phyloP scores from a whole-genome alignment of 1,140 invertebrate genomes.

The Drosophila subpulchrella region DNA sequence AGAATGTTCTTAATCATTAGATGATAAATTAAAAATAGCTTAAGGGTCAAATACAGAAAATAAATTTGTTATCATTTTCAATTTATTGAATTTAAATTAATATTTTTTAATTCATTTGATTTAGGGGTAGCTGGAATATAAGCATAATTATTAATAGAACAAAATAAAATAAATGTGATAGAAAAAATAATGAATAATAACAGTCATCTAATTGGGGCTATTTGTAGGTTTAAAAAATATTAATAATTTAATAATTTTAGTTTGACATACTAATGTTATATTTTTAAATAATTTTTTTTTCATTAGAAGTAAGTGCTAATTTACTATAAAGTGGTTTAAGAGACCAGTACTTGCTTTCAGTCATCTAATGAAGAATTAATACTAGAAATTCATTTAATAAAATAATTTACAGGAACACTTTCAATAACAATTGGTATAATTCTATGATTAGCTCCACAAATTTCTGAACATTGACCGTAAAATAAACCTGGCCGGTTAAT shows the following conservation, averaged over 20 bases:
- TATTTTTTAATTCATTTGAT: constrained; percentile 72
- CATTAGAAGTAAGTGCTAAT: constrained; percentile 86
- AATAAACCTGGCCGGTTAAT: constrained; percentile 87
- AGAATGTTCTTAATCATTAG: constrained; percentile 86
- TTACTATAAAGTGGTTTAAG: constrained; percentile 85
- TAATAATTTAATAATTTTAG: constrained; percentile 86
- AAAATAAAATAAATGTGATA: constrained; percentile 85
- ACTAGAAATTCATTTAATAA: constrained; percentile 86
- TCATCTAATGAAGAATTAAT: constrained; percentile 86
- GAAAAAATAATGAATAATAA: constrained; percentile 85
- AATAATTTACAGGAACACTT: constrained; percentile 85
- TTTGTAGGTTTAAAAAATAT: constrained; percentile 87
- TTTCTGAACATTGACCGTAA: constrained; percentile 92
- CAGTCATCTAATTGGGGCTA: constrained; percentile 86
- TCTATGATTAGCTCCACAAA: constrained; percentile 91
- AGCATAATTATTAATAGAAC: constrained; percentile 85
- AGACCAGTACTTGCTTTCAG: constrained; percentile 87
- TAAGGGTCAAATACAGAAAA: constrained; percentile 86
- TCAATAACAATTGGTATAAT: constrained; percentile 91
- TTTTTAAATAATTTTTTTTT: constrained; percentile 85
- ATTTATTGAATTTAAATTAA: constrained; percentile 78
- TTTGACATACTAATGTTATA: constrained; percentile 86
- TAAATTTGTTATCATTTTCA: constrained; percentile 87
- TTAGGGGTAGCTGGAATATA: constrained; percentile 66
- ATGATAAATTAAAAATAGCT: constrained; percentile 84